Evolutionary conservation across 2,113 vertebrate species (phyloP), one percentile per base, ranked within the genome.

Genomic region (Donacobius atricapilla): DNA sequence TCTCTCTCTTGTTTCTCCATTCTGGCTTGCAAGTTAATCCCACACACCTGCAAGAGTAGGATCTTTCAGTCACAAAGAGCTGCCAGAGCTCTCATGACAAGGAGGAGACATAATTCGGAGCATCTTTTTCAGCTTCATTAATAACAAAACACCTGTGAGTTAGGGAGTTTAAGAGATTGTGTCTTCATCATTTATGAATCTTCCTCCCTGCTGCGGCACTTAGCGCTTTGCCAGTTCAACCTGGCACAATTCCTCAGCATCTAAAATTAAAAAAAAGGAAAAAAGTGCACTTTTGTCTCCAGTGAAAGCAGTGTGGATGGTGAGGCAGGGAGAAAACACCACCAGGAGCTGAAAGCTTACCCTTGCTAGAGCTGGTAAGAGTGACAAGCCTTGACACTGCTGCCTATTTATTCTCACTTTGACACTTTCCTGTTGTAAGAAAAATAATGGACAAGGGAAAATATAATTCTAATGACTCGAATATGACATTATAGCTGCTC

Each of bases 111-210:
- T 95, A 93, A 96, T 95, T 61, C 90, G 86, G 79, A 96, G 94
- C 93, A 94, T 96, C 83, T 94, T 96, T 97, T 97, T 92, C 94
- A 93, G 89, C 93, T 96, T 96, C 93, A 96, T 95, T 96, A 97
- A 96, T 96, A 96, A 91, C 85, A 95, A 94, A 95, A 96, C 94
- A 97, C 93, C 97, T 97, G 96, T 73, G 93, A 94, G 89, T 79
- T 71, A 77, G 78, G 68, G 87, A 97, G 83, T 93, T 94, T 91
- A 96, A 90, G 80, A 95, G 79, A 91, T 72, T 83, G 82, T 95
- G 84, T 93, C 91, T 95, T 96, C 95, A 97, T 95, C 95, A 90
- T 95, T 95, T 95, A 93, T 94, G 91, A 93, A 94, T 95, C 87
- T 94, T 94, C 80, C 30, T 95, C 90, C 94, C 82, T 94, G 89